Evolutionary conservation across 1,140 invertebrate species (phyloP).

Genomic region (Tigriopus japonicus): DNA sequence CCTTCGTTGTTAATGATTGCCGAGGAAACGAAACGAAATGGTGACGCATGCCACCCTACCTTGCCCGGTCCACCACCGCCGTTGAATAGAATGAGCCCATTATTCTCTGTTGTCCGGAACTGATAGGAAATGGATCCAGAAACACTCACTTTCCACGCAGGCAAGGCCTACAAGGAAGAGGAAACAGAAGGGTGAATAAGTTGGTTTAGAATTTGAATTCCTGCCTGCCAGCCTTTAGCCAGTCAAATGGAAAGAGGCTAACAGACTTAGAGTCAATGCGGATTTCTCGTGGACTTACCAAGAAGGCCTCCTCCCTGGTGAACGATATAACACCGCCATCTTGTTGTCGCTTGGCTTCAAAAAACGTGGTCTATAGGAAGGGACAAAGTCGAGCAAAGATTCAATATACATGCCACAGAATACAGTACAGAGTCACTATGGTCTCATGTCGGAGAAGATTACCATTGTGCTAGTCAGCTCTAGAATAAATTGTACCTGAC

Average conservation of each 20-base stretch:
- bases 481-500: not conserved
- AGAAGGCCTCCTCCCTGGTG: constrained; percentile 1
- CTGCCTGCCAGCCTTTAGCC: not conserved
- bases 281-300: not conserved
- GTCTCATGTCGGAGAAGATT: not conserved
- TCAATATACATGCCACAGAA: too few species aligned
- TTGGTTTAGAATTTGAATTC: not conserved
- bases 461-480: not conserved
- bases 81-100: constrained; percentile 81
- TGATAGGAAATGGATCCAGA: constrained; percentile 76
- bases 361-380: not conserved
- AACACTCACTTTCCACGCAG: constrained; percentile 65
- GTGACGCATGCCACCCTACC: not conserved
- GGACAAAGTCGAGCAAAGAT: too few species aligned
- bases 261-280: too few species aligned
- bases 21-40: not conserved
- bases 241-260: too few species aligned
- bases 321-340: constrained; percentile 7
- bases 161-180: constrained; percentile 40
- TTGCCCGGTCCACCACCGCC: constrained; percentile 33
- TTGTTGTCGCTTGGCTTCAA: not conserved
- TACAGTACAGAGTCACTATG: not conserved
- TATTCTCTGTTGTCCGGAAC: constrained; percentile 79
- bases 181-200: not conserved
- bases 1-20: not conserved